Conservation (phyloP, 37 sponge, comb jelly and placozoan species). For the Chondrosia reniformis region DNA sequence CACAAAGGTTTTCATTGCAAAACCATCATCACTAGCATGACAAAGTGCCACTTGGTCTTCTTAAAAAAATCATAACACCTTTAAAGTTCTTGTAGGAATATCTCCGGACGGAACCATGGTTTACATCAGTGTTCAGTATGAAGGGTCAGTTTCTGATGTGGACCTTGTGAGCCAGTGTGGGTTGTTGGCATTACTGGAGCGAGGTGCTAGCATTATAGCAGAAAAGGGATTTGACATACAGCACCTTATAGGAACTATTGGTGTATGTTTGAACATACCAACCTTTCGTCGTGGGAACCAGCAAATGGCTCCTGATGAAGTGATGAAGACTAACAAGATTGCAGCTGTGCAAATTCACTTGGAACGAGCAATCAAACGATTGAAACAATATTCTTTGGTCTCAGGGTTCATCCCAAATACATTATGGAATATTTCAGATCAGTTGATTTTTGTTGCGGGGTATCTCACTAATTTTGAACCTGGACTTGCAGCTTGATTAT, state of each 20-base stretch:
- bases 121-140: neutral
- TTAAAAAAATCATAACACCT: neutral
- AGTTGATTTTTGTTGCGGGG: conserved; percentile 15
- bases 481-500: neutral
- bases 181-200: neutral
- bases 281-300: neutral
- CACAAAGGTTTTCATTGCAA: conserved; percentile 15
- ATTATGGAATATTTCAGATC: conserved; percentile 4
- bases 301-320: conserved; percentile 5
- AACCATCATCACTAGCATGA: neutral
- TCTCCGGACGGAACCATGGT: conserved; percentile 10
- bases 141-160: conserved; percentile 21
- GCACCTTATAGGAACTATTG: conserved; percentile 4
- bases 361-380: conserved; percentile 4
- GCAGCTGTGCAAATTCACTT: conserved; percentile 23
- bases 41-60: neutral
- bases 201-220: neutral
- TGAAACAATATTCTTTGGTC: conserved; percentile 12
- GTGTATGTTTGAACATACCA: conserved; percentile 24
- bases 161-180: conserved; percentile 17
- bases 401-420: neutral
- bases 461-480: conserved; percentile 20
- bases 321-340: conserved; percentile 12
- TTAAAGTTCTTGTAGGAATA: conserved; percentile 21
- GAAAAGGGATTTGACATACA: conserved; percentile 20